Evolutionary conservation across 2,888 invertebrate species (phyloP).

Genomic region (Heterodera filipjevi): DNA sequence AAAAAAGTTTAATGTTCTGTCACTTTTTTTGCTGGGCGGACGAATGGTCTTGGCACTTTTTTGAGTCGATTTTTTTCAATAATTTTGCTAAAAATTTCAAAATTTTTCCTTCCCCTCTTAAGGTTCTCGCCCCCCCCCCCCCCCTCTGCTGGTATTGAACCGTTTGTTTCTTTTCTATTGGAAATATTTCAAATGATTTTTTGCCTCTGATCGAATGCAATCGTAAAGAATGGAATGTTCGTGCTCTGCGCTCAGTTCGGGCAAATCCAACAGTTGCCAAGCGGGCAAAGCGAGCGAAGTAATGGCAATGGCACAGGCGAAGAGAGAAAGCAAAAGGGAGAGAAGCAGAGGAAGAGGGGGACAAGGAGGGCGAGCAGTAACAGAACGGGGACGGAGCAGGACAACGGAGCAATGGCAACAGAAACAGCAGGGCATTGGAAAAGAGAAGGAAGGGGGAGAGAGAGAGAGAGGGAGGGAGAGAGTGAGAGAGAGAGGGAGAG

Average conservation of each 20-base stretch:
- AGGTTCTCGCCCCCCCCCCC: too few relatives aligned
- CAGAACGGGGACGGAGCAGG: too few relatives aligned
- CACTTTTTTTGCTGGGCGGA: too few relatives aligned
- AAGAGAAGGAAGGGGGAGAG: not conserved
- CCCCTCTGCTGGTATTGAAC: too few relatives aligned
- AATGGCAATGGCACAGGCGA: constrained; percentile 43
- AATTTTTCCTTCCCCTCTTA: too few relatives aligned
- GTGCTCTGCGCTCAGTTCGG: constrained; percentile 44
- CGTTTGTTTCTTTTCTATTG: too few relatives aligned
- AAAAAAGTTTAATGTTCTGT: too few relatives aligned
- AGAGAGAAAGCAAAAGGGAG: constrained; percentile 38
- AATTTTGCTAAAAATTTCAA: too few relatives aligned
- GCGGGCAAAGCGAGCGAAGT: constrained; percentile 42
- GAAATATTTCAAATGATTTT: not conserved
- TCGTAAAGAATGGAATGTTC: constrained; percentile 51
- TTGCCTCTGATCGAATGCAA: constrained; percentile 46
- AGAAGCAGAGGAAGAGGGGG: constrained; percentile 25
- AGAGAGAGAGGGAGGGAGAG: not conserved
- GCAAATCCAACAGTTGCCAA: constrained; percentile 41
- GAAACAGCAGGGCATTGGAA: not conserved
- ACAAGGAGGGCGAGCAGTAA: not conserved
- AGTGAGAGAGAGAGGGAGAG: not conserved
- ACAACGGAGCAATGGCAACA: not conserved
- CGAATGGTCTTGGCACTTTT: too few relatives aligned
- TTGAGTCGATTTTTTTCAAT: too few relatives aligned